Evolutionary conservation across 2,113 vertebrate genomes (phyloP).

Genomic region (Melanerpes aurifrons): DNA sequence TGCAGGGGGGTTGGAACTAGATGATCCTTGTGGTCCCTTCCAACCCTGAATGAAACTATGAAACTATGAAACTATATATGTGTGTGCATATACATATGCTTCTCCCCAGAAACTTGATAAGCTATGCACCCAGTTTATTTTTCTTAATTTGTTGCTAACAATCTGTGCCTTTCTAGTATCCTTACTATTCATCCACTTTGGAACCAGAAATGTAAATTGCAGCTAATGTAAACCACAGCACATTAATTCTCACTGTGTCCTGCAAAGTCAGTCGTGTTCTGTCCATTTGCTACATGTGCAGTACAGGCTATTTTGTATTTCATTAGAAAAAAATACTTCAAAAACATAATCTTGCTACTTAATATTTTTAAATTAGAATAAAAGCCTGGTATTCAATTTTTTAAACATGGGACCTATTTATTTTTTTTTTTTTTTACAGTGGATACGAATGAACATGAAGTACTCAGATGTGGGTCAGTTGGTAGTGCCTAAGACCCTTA

Average conservation of each 20-base stretch:
- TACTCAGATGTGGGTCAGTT: too few relatives aligned
- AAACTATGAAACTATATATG: too few relatives aligned
- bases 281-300: not conserved
- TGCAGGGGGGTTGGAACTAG: too few relatives aligned
- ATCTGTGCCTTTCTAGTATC: not conserved
- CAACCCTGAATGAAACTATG: too few relatives aligned
- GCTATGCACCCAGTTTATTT: not conserved
- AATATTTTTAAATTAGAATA: not conserved
- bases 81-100: not conserved
- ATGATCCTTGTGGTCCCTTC: too few relatives aligned
- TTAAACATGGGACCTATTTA: too few relatives aligned
- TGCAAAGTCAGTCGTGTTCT: not conserved
- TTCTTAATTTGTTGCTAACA: not conserved
- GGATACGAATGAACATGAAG: too few relatives aligned
- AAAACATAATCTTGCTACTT: not conserved
- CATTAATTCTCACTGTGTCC: not conserved
- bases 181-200: not conserved
- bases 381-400: not conserved
- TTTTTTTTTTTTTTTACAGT: too few relatives aligned
- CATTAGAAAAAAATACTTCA: not conserved
- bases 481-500: too few relatives aligned
- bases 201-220: not conserved
- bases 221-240: not conserved
- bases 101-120: not conserved
- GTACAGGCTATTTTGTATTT: fast-evolving